Evolutionary conservation across 2,113 vertebrate species (phyloP), one percentile per base, ranked within the genome.

Genomic region (Neomonachus schauinslandi): DNA sequence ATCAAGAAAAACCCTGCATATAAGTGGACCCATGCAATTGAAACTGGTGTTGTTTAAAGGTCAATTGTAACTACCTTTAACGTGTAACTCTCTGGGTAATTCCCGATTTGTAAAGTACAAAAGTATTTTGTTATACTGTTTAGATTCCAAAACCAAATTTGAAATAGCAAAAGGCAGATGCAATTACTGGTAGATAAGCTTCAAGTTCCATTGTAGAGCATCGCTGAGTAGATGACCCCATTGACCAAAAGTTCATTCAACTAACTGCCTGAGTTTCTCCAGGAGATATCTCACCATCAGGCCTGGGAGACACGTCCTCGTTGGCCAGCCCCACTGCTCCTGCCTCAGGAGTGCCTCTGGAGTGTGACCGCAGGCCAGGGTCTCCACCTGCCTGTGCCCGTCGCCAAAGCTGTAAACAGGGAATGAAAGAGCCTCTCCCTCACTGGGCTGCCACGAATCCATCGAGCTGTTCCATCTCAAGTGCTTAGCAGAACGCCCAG

Each of bases 241-340:
- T 18, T 57, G 84, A 33, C 86, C 39, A 4, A 53, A 77, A 61
- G 5, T 2, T 57, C 74, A 31, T 31, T 5, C 11, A 53, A 22
- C 24, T 24, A n/a, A 61, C 49, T 7, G 49, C 39, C 77, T 18
- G 2, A 19, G 46, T 21, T 8, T 61, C 26, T 69, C 74, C 0
- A 4, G 76, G 3, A 55, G 39, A 42, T 14, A 31, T 1, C 46
- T 61, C 53, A 11, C 31, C 24, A 28, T 0, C 7, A 6, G 33
- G 22, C 14, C 3, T 6, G 7, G 36, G 53, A 61, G 61, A 67
- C 14, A 1, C 5, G 0, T 3, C 2, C 5, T 11, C 7, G n/a
- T 31, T 0, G 2, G 7, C 51, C 5, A 5, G 42, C 42, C 21
- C 46, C n/a, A 21, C 11, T 0, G 13, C 24, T n/a, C 26, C 39